These are phyloP conservation scores for Salvelinus fontinalis DNA, from an alignment of 2,113 vertebrate species.

Conservation along the genomic window DNA sequence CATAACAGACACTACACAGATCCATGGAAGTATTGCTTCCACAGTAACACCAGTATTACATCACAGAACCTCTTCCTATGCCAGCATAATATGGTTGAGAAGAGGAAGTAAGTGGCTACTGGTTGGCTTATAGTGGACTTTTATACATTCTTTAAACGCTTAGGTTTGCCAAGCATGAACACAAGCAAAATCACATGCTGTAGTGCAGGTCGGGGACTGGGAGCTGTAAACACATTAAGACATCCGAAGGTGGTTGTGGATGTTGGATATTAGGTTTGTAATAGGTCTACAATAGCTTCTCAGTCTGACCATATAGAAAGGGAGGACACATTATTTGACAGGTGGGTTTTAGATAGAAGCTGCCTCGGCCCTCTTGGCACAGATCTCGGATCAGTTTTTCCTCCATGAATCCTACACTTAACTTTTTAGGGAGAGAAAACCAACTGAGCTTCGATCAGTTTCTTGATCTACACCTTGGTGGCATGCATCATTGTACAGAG, in stretches of 20 bases:
- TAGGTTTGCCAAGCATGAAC: constrained; percentile 39
- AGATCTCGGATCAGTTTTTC: too few species aligned
- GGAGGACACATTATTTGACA: neutral
- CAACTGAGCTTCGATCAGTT: too few species aligned
- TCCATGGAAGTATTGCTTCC: too few species aligned
- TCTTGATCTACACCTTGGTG: too few species aligned
- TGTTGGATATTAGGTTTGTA: too few species aligned
- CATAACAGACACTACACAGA: constrained; percentile 9
- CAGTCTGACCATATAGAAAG: neutral
- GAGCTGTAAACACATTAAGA: neutral
- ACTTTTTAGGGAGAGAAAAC: too few species aligned
- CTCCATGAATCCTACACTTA: too few species aligned
- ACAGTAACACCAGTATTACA: too few species aligned
- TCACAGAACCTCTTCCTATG: too few species aligned
- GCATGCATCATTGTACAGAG: constrained; percentile 12
- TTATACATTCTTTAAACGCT: constrained; percentile 58
- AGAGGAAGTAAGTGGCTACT: neutral
- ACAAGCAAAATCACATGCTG: constrained; percentile 51
- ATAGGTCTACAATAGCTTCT: neutral
- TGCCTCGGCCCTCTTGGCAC: neutral
- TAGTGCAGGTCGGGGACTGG: constrained; percentile 19
- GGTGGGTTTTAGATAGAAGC: neutral
- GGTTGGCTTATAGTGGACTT: constrained; percentile 14
- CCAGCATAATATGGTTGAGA: neutral
- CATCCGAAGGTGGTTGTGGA: neutral